A percentile compares a stretch with the other conserved stretches of the same genome.
Conservation (phyloP, 1,140 invertebrate genomes). For the Aphis gossypii region DNA sequence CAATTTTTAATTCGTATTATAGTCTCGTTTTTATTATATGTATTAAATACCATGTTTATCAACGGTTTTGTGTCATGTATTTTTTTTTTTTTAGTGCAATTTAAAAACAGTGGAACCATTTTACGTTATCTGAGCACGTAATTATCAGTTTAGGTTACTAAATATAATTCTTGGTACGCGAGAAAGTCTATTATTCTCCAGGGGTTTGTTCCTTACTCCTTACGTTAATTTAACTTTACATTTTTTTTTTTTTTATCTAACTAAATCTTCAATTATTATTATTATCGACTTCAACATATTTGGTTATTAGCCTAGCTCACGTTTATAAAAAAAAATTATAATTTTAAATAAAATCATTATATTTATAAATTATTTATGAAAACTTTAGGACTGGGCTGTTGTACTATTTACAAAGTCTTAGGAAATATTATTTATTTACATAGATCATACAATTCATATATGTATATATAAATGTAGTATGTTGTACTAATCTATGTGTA, state of each 20-base stretch:
- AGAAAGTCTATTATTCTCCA: neutral
- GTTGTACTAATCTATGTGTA: neutral
- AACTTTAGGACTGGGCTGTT: neutral
- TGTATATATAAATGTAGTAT: neutral
- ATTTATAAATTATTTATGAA: neutral
- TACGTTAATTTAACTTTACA: neutral
- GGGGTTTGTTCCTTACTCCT: neutral
- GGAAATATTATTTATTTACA: too few species aligned
- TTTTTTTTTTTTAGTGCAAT: neutral
- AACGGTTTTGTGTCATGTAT: neutral
- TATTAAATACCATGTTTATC: neutral
- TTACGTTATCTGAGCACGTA: conserved; percentile 40
- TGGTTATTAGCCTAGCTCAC: neutral
- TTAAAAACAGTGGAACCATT: neutral
- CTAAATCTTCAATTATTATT: neutral
- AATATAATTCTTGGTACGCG: neutral
- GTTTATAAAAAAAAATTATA: neutral
- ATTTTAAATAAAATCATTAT: neutral
- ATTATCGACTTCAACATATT: neutral
- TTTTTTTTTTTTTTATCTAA: neutral
- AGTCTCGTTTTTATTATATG: neutral
- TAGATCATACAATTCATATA: too few species aligned
- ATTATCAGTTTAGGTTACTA: neutral
- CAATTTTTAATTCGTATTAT: neutral
- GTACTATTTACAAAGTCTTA: neutral